These are phyloP conservation scores for Camelus dromedarius DNA, from an alignment of 2,113 vertebrate species.

Conservation along the genomic window DNA sequence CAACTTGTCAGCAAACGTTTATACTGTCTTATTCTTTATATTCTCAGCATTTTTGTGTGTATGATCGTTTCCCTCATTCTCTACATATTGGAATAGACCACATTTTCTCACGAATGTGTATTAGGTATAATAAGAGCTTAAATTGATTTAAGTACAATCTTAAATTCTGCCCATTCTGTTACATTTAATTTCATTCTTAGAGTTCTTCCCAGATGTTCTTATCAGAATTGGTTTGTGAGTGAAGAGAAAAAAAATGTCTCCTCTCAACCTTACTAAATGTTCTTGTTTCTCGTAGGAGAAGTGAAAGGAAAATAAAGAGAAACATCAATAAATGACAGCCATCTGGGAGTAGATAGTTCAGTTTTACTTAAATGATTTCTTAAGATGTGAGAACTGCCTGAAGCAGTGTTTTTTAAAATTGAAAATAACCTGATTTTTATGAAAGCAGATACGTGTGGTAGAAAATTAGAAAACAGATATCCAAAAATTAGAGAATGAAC, in stretches of 20 bases:
- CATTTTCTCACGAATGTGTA: neutral
- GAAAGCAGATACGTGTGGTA: neutral
- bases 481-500: neutral
- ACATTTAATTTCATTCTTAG: slow-evolving; percentile 32
- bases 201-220: neutral
- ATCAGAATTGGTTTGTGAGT: neutral
- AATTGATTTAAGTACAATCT: neutral
- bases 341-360: neutral
- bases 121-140: neutral
- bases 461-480: slow-evolving; percentile 7
- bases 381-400: neutral
- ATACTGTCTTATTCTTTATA: neutral
- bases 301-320: neutral
- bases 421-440: slow-evolving; percentile 28
- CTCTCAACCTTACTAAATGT: neutral
- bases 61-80: neutral
- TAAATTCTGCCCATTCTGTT: neutral
- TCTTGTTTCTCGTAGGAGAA: neutral
- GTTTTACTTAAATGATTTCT: neutral
- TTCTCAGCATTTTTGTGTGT: neutral
- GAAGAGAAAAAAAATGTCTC: neutral
- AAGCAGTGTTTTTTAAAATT: neutral
- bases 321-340: neutral
- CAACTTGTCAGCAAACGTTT: neutral
- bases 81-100: neutral